phyloP scores from a whole-genome alignment of 2,113 vertebrate genomes.

The Anarrhichthys ocellatus region DNA sequence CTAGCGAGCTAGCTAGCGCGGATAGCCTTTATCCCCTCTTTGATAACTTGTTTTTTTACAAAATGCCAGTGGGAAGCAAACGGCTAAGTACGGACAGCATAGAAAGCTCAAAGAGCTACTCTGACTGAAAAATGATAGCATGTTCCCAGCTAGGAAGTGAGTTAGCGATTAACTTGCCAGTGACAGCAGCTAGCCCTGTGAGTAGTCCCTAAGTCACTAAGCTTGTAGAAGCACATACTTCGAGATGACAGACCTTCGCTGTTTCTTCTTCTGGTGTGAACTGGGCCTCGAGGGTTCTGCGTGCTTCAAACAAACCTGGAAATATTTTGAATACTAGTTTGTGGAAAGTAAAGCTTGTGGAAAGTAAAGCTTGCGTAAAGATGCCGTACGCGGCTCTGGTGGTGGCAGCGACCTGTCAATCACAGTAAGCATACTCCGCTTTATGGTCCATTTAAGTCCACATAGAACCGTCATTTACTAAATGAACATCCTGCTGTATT shows the following conservation, averaged over 20 bases:
- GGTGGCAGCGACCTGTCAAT: too few relatives aligned
- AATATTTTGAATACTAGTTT: background rate
- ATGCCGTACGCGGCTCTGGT: too few relatives aligned
- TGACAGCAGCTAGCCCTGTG: background rate
- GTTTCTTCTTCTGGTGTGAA: background rate
- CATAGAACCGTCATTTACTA: too few relatives aligned
- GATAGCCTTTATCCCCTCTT: background rate
- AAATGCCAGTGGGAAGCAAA: background rate
- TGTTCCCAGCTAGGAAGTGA: background rate
- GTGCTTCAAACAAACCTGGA: background rate
- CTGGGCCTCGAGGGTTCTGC: background rate
- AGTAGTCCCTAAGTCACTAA: background rate
- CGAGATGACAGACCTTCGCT: background rate
- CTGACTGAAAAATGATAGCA: background rate
- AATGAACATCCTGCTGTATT: too few relatives aligned
- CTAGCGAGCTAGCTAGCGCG: background rate
- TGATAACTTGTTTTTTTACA: background rate
- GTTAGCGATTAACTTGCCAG: background rate
- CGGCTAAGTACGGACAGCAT: background rate
- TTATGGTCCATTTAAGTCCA: too few relatives aligned
- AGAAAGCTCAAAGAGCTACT: background rate
- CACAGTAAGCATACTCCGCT: too few relatives aligned
- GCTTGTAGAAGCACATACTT: background rate
- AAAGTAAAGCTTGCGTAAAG: too few relatives aligned
- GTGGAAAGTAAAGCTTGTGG: too few relatives aligned